Evolutionary conservation across 1,140 invertebrate species (phyloP), one percentile per base, ranked within the genome.

Genomic region (Drosophila parvula): DNA sequence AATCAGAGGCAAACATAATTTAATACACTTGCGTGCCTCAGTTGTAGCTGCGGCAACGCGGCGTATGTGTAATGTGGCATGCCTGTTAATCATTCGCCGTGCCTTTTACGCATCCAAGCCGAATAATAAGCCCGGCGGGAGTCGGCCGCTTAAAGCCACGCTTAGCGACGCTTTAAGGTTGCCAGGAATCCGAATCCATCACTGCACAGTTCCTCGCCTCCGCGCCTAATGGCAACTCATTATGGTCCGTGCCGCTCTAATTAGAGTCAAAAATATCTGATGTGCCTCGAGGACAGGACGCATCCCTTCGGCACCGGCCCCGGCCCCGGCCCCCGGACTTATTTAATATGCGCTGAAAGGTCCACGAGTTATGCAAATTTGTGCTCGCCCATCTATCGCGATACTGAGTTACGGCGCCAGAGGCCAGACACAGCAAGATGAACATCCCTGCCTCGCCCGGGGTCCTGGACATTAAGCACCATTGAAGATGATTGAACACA

Each of bases 1-100:
- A 88, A 88, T 88, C 83, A 88, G 80, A 63, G 44, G 64, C 76
- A 83, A 82, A 77, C 60, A 88, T 88, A 83, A 88, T 88, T 83
- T 89, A 79, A 88, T 69, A 78, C 82, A 79, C 62, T 57, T 63
- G 65, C 73, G 47, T 48, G 53, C 61, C 30, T 57, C 34, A 41
- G 56, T 45, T 74, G 60, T 59, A 59, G 55, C 41, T 64, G 56
- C 30, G 70, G 61, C 55, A 73, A 81, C 70, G 43, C 27, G 43
- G 63, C 79, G 71, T 82, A 82, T 88, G 80, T 64, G 63, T 79
- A 76, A 83, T 80, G 68, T 55, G 53, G 59, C 75, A 53, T 59
- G 76, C 61, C 53, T 57, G 71, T 88, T 86, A 88, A 88, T 86
- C 83, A 88, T 88, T 73, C 68, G 64, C 61, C 63, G 68, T 45